Evolutionary conservation across 1,140 invertebrate genomes (phyloP), one percentile per base, ranked within the genome.

Genomic region (Conus ventricosus): DNA sequence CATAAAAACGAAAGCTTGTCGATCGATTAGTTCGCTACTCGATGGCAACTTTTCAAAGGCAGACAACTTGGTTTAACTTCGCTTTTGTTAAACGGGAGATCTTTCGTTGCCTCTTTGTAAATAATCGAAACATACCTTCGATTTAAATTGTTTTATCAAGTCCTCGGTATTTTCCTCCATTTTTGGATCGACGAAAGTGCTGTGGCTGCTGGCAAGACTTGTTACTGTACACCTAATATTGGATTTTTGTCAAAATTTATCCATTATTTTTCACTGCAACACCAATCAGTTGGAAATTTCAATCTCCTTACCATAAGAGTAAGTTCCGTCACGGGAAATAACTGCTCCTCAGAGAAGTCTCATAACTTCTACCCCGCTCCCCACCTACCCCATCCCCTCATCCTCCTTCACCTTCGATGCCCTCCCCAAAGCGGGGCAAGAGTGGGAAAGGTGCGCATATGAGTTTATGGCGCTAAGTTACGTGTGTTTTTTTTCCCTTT

Each of bases 91-190:
- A 39, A 60, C 57, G 57, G 57, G 8, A 81, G 15, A 23, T 54
- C 39, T 23, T 23, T 15, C 5, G 8, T 5, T 54, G n/a, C 17
- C 15, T 54, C 51, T 23, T 54, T 0, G 5, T 7, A 20, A 20
- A 51, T 23, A 17, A 81, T 6, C 0, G 13, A 54, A 54, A 81
- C 80, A 20, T 23, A 81, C 80, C 80, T 54, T 81, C 39, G 51
- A 81, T 23, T 81, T 81, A 20, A 81, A 81, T 23, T 81, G 17
- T 10, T 55, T 53, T 11, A 81, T 81, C 13, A 81, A 54, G 51
- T 81, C 80, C 23, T 81, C 80, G 54, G 80, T 25, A 15, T 23
- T 55, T 54, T 54, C 51, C 80, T 81, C 80, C 80, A 81, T 81
- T 51, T 23, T 54, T 81, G 13, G 15, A 39, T n/a, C 23, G 11